Evolutionary conservation across 2,888 invertebrate species (phyloP).

Genomic region (Napeogenes inachia): DNA sequence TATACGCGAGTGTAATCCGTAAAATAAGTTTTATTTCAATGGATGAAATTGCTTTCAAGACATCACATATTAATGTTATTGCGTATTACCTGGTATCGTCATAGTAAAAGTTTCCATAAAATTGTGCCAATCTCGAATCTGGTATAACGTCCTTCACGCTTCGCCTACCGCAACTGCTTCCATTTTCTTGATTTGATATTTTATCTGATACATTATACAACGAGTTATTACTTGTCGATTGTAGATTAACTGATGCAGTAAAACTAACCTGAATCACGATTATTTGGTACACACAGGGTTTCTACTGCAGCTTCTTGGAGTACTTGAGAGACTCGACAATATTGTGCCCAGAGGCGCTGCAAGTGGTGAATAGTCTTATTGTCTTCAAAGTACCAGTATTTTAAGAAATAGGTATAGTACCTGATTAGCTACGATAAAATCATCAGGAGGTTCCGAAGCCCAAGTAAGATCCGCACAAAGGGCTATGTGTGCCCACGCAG

Average conservation of each 20-base stretch:
- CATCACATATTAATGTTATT: neutral
- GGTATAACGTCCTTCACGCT: conserved; percentile 81
- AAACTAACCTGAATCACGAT: conserved; percentile 56
- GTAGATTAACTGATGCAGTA: neutral
- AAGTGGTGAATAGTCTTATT: conserved; percentile 31
- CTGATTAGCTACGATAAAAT: conserved; percentile 72
- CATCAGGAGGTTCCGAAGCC: conserved; percentile 70
- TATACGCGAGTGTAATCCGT: no score
- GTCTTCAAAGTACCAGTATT: neutral
- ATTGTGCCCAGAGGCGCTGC: conserved; percentile 71
- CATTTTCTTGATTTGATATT: conserved; percentile 58
- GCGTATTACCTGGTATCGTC: conserved; percentile 59
- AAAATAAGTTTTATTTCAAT: no score
- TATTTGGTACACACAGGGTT: conserved; percentile 48
- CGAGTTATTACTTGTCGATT: neutral
- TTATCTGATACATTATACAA: conserved; percentile 50
- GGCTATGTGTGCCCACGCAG: conserved; percentile 74
- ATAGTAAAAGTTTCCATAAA: conserved; percentile 77
- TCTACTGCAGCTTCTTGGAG: conserved; percentile 59
- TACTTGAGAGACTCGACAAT: conserved; percentile 66
- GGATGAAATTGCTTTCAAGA: no score
- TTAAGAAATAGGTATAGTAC: conserved; percentile 37
- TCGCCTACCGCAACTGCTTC: conserved; percentile 52
- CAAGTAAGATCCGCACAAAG: conserved; percentile 75
- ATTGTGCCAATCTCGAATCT: conserved; percentile 78